Conservation (phyloP, 53 echinoderm and acorn worm genomes). For the Crossaster papposus region DNA sequence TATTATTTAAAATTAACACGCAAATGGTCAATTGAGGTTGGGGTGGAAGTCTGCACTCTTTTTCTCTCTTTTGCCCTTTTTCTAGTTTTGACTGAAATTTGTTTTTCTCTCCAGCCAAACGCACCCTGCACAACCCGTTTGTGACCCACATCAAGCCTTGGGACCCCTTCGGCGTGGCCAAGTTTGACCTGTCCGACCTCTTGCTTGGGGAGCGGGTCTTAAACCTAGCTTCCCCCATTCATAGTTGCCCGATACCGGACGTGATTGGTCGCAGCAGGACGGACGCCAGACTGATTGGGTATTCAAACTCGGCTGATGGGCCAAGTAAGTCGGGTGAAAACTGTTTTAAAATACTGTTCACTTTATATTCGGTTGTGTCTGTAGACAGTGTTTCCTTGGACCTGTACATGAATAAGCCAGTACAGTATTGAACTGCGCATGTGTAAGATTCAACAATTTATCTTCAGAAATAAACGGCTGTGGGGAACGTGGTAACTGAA, state of each 20-base stretch:
- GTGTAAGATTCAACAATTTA: no score
- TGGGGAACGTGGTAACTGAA: no score
- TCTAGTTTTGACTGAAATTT: background rate
- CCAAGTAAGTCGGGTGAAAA: constrained; percentile 79
- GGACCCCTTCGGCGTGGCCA: constrained; percentile 95
- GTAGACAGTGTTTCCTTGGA: no score
- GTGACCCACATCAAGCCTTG: constrained; percentile 79
- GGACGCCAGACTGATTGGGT: constrained; percentile 74
- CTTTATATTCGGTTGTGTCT: no score
- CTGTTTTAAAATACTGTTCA: background rate
- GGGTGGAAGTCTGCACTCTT: no score
- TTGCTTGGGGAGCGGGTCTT: constrained; percentile 87
- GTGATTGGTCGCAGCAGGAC: constrained; percentile 72
- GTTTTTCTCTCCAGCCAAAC: constrained; percentile 71
- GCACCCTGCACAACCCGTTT: constrained; percentile 96
- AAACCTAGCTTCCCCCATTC: constrained; percentile 89
- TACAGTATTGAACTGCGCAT: no score
- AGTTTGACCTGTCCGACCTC: constrained; percentile 88
- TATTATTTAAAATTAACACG: no score
- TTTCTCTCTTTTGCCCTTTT: no score
- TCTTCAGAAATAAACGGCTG: no score
- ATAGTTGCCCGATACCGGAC: constrained; percentile 96
- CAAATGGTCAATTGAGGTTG: no score
- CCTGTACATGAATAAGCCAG: no score
- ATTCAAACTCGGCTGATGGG: constrained; percentile 91